Base-by-base conservation (phyloP, 1,140 invertebrate species). In the Penaeus chinensis region DNA sequence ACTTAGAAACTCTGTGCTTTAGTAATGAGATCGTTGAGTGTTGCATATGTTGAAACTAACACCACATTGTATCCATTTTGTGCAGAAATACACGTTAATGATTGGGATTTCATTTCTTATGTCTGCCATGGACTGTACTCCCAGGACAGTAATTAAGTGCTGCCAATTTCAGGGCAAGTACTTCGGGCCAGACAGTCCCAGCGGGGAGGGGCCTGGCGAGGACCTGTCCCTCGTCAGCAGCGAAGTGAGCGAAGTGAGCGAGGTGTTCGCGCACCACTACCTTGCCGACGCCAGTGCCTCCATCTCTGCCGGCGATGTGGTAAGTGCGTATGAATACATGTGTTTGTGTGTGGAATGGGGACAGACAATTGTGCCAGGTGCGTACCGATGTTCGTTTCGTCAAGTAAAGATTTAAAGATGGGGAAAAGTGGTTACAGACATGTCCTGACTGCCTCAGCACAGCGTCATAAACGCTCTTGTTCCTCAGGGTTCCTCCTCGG, bases 251-350 rank as follows among this genome's bases (percentile, higher is more conserved):
- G 86, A 87, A 69, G 80, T 81, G 18, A 82, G 85, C 27, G 86
- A 87, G 69, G 71, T 32, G 19, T 81, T 47, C 11, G 69, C 76
- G 62, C 84, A 82, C 10, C 80, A 74, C 22, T 87, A 87, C 63
- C 86, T 82, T n/a, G 86, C 86, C 19, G 86, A 87, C 47, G 86
- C 86, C n/a, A 87, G 86, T 61, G 62, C 47, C 69, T 87, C 86
- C 27, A 65, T 77, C 37, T 77, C 79, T 47, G 79, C 69, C 3
- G 80, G 78, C 27, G 86, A 87, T 83, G 86, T 37, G 61, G 86
- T 85, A 47, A 85, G 84, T 79, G 42, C 37, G 20, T 22, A 22
- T 83, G 65, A 27, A 19, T 82, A 32, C 19, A 8, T 22, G 2
- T 63, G 19, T 27, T 24, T 32, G 54, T 13, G 47, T 13, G 47